Evolutionary conservation across 2,797 vertebrate genomes (phyloP), one percentile per base, ranked within the genome.

Genomic region (Gastrophryne carolinensis): DNA sequence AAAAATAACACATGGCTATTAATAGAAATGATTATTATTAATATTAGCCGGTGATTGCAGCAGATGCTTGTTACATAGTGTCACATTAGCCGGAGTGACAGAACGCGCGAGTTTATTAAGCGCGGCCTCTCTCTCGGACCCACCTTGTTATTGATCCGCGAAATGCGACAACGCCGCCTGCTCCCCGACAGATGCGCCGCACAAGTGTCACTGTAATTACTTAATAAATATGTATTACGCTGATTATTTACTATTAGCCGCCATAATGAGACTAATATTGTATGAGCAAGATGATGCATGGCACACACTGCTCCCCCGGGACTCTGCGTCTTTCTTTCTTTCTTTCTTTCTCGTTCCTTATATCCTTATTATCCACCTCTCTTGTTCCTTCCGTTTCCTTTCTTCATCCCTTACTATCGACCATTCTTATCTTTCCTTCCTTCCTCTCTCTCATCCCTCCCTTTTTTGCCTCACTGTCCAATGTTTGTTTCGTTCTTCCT

Each of bases 151-250:
- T 26, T 34, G 49, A 34, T 67, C 64, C 44, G 23, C 64, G 12
- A 35, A 53, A 67, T 53, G 52, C 24, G 64, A 54, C 64, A 67
- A 23, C 49, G 37, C 64, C 64, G 53, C 53, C 64, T 67, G 64
- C 24, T 27, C 13, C 49, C 3, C 49, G n/a, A 5, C 64, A 67
- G 64, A 53, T 67, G 64, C 13, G 53, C 17, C 3, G 13, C 53
- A 53, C 64, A 67, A 67, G 64, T 67, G 49, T 53, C 52, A 27
- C 1, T 17, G 30, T 67, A 67, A 67, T 67, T 23, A 67, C 49
- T 37, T 67, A 37, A 53, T 67, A 67, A 67, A 67, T 67, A 67
- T 67, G 64, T 67, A 53, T 67, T 53, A 67, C 12, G 30, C 34
- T 53, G 17, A 67, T 67, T 67, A 67, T 67, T 67, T 67, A 67